Base-by-base conservation (phyloP, 2,113 vertebrate species). In the Lycaon pictus region DNA sequence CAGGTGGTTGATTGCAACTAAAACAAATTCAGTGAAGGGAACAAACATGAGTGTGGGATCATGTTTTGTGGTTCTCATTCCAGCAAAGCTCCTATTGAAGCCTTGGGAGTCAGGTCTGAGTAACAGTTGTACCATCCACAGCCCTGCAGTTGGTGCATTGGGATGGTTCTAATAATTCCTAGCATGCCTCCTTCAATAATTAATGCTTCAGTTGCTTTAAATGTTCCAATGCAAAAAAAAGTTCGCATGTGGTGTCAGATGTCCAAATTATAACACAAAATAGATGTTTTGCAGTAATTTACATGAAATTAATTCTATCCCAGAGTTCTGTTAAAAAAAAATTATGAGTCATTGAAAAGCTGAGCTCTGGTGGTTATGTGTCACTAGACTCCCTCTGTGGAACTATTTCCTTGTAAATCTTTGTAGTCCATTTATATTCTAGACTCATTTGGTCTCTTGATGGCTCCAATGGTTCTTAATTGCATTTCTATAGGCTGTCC, bases 151-250 rank as follows among this genome's bases (percentile, higher is more conserved):
- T 89, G 55, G 63, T 69, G 5, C 17, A 11, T 6, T 69, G 62
- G 43, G 65, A 86, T 88, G 48, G 29, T 80, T 96, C 89, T 95
- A 97, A 96, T 91, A 95, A 96, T 95, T 97, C 51, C 65, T 91
- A 95, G 32, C 62, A 48, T 83, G 67, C 56, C 13, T 90, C 65
- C 11, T 95, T 98, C 88, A 98, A 98, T 98, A 98, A 98, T 97
- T 97, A 98, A 98, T 98, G 77, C 16, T 97, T 97, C 90, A 29
- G 89, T 98, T 98, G 60, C 96, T 98, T 98, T 87, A 96, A 96
- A 96, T 97, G 84, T 92, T 97, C 96, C 65, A 77, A 20, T 97
- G 79, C 23, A 79, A 93, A 96, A 95, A 96, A 81, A 65, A 89
- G n/a, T 58, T 93, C 25, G 65, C 17, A 87, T 17, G 8, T 19